Evolutionary conservation across 2,888 invertebrate genomes (phyloP), one percentile per base, ranked within the genome.

Genomic region (Drosophila monieri): DNA sequence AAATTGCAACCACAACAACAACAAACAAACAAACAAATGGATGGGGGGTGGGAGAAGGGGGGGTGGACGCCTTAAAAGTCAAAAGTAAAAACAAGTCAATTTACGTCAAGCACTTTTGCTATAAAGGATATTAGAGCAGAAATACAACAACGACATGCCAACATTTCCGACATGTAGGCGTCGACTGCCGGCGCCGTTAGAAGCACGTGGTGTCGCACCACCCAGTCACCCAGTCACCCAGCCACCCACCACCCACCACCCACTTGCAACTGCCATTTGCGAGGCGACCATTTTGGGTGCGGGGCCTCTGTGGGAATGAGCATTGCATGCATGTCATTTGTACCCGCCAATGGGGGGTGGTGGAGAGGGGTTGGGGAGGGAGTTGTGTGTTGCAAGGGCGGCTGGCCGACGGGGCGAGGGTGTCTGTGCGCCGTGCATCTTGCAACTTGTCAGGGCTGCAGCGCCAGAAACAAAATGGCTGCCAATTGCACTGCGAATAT

Each of bases 81-180:
- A 88, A 85, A 85, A 85, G 84, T 85, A 88, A 85, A 85, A 85
- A 88, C 85, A 85, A 85, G 85, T 88, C 85, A 85, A 85, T 85
- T 85, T 85, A 85, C 85, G 85, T 85, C 85, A 88, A 85, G 86
- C 85, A 88, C 84, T 84, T 85, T 85, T 85, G 84, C 88, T 84
- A 88, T 85, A 88, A 85, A 88, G 88, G 85, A 85, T 85, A 85
- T 88, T 85, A 88, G 88, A 83, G 88, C 77, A 78, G 85, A 88
- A 85, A 85, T 85, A 85, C 84, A 85, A 88, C 84, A 88, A 85
- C 86, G 84, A 85, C 84, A 85, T 85, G 84, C 84, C 84, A 85
- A 88, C 84, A 88, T 85, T 85, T 85, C 84, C 84, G 84, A 85
- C 84, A 88, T 85, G 88, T 85, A 85, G 84, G 88, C 84, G 84